These are phyloP conservation scores for Sparus aurata DNA, from an alignment of 2,797 vertebrate genomes.

Conservation along the genomic window DNA sequence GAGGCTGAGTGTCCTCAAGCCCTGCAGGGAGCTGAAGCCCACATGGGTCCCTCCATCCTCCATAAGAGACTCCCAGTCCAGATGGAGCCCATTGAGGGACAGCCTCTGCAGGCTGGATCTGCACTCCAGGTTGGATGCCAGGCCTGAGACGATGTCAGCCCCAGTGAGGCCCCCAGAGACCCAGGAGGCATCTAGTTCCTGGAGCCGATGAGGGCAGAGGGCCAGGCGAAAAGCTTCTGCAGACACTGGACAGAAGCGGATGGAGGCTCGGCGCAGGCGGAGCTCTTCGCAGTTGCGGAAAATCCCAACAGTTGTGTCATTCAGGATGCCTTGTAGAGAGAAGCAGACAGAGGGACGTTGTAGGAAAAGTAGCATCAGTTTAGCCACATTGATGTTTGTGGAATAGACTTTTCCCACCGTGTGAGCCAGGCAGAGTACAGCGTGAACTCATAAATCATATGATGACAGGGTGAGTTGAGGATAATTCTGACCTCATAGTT, in stretches of 20 bases:
- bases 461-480: neutral
- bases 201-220: slow-evolving; percentile 93
- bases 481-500: neutral
- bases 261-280: slow-evolving; percentile 91
- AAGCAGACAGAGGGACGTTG: slow-evolving; percentile 49
- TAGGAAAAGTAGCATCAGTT: slow-evolving; percentile 56
- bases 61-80: slow-evolving; percentile 84
- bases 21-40: slow-evolving; percentile 89
- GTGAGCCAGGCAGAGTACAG: slow-evolving; percentile 20
- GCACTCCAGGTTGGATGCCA: slow-evolving; percentile 92
- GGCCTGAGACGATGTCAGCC: slow-evolving; percentile 90
- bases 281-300: slow-evolving; percentile 91
- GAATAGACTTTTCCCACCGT: slow-evolving; percentile 39
- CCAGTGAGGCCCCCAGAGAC: slow-evolving; percentile 90
- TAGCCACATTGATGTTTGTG: slow-evolving; percentile 43
- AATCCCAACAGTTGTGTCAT: slow-evolving; percentile 93
- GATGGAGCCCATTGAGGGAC: slow-evolving; percentile 89
- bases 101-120: slow-evolving; percentile 91
- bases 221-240: slow-evolving; percentile 91
- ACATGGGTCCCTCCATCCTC: slow-evolving; percentile 83
- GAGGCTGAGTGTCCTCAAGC: slow-evolving; percentile 89
- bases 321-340: slow-evolving; percentile 87
- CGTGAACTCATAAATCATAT: slow-evolving; percentile 13
- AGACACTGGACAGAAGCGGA: slow-evolving; percentile 91
- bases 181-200: slow-evolving; percentile 93